Base-by-base conservation (phyloP, 2,888 invertebrate species). In the Merodon equestris region DNA sequence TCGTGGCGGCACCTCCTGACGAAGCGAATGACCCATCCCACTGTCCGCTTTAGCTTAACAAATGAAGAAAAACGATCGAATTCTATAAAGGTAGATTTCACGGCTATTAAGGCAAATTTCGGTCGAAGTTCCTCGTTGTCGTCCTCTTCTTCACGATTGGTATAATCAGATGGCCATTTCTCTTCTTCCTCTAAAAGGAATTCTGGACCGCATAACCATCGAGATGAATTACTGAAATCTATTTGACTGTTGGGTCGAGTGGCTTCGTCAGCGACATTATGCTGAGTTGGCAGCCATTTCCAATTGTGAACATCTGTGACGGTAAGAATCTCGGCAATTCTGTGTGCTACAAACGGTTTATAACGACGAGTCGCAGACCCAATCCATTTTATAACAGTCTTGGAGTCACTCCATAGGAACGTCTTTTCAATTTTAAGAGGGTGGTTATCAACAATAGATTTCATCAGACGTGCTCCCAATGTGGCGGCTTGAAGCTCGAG, bases 221-320 rank as follows among this genome's bases (percentile, higher is more conserved):
- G n/a, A n/a, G n/a, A n/a, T n/a, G n/a, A n/a, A n/a, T n/a, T n/a
- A n/a, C n/a, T n/a, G n/a, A n/a, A n/a, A n/a, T n/a, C n/a, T n/a
- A n/a, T n/a, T n/a, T n/a, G n/a, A n/a, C n/a, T n/a, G n/a, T 44
- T 60, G 19, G 67, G 27, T 60, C 82, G 76, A 15, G 82, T 83
- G 14, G 82, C 81, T 54, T 72, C 76, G 75, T 84, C 84, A 10
- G 83, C 83, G 9, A 82, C 72, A 64, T 83, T 83, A 17, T 63
- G 7, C 17, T 74, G 67, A 1, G 83, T 74, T 3, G 83, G 81
- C 12, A 84, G 71, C 81, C 83, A 83, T 34, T 56, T 61, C 83
- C 84, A 84, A 13, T 83, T 58, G 5, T n/a, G 10, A 13, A 50
- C 13, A 4, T 50, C 2, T 3, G 81, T 67, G 9, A 19, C 14